Base-by-base conservation (phyloP, 2,113 vertebrate genomes). In the Anarrhichthys ocellatus region DNA sequence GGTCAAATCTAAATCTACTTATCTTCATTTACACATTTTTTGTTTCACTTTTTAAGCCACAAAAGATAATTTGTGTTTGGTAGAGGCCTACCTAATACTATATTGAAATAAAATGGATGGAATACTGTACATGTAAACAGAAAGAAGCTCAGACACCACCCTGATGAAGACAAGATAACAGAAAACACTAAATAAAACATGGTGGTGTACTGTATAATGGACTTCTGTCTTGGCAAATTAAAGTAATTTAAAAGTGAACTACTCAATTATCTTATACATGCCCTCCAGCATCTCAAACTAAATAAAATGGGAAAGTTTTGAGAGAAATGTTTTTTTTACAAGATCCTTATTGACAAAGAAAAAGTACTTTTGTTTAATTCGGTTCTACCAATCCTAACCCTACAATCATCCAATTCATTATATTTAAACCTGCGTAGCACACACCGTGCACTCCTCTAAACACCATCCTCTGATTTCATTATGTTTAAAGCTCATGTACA, bases 401-500 rank as follows among this genome's bases (percentile, higher is more conserved):
- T 6, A 13, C 7, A 77, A 44, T 18, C 1, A 14, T 22, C 18
- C 2, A 63, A 6, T 62, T 64, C 8, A 48, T 65, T 34, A 65
- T n/a, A 46, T n/a, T 65, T 8, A 80, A 71, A 59, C 9, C 18
- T 69, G n/a, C 15, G 1, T 58, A 58, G 64, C 42, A 66, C 42
- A 65, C 46, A 71, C 10, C 40, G 14, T 8, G 44, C 2, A 8
- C 52, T 38, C 50, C 70, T 38, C 24, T 38, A n/a, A 74, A 68
- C 52, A 75, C n/a, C 36, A 34, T 68, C 15, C 58, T 18, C 4
- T 27, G 29, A 18, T n/a, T 68, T 34, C 36, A 58, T n/a, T 61
- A 11, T 80, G 50, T 82, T 87, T 87, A 62, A 61, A 65, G 58
- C 27, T 48, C 20, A 15, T 17, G 56, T 78, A 32, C 14, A 40